A percentile compares a stretch with the other conserved stretches of the same genome.
phyloP scores from a whole-genome alignment of 2,888 invertebrate genomes.

The Lasioglossum leucozonium region DNA sequence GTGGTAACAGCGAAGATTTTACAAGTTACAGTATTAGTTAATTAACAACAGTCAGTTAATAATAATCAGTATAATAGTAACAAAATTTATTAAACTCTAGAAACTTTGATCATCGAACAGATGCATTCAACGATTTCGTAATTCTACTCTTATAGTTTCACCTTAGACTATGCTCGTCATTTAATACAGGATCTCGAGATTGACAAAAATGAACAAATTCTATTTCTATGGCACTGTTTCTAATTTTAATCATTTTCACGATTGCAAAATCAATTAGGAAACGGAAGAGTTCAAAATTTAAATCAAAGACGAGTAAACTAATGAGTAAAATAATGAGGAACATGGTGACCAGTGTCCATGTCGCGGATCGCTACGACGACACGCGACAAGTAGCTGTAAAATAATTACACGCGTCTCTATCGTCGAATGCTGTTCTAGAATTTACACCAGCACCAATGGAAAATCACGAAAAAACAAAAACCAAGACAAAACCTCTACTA shows the following conservation, averaged over 20 bases:
- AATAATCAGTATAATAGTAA: constrained; percentile 6
- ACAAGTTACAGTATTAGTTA: neutral
- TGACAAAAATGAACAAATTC: neutral
- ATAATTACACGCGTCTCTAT: neutral
- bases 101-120: neutral
- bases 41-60: constrained; percentile 11
- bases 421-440: neutral
- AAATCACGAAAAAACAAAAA: neutral
- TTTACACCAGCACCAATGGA: neutral
- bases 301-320: neutral
- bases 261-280: neutral
- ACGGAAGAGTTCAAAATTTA: neutral
- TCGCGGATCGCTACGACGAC: neutral
- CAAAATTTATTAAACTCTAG: neutral
- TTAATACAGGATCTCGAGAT: neutral
- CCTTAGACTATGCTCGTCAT: neutral
- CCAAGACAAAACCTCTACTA: neutral
- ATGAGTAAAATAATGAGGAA: neutral
- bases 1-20: neutral
- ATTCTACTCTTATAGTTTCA: neutral
- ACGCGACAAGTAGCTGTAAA: neutral
- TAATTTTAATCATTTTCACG: neutral
- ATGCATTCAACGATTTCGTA: constrained; percentile 1
- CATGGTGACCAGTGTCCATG: neutral
- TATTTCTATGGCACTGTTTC: neutral